phyloP scores from a whole-genome alignment of 2,797 vertebrate species.

The Spinibarbus caldwelli region DNA sequence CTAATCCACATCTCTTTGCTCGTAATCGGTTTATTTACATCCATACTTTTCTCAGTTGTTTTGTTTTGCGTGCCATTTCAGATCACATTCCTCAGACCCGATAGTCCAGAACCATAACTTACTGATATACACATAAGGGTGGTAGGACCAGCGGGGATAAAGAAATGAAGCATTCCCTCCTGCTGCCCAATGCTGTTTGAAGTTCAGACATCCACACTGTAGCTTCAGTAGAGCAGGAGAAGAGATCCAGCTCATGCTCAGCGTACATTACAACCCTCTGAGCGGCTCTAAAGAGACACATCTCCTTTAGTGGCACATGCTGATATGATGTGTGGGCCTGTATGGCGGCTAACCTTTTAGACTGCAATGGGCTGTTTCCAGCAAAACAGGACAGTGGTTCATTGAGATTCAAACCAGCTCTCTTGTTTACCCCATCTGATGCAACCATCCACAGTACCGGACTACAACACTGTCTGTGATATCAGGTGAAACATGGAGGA shows the following conservation, averaged over 20 bases:
- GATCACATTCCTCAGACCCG: neutral
- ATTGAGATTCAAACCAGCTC: neutral
- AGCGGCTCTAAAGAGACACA: neutral
- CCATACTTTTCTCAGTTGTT: neutral
- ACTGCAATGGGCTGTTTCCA: neutral
- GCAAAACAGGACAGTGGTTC: neutral
- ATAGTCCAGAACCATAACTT: neutral
- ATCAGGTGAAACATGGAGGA: neutral
- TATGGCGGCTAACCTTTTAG: neutral
- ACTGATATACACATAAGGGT: neutral
- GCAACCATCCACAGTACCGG: neutral
- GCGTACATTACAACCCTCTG: neutral
- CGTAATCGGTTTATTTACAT: neutral
- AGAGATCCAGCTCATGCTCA: neutral
- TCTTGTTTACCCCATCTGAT: neutral
- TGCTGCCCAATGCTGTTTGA: neutral
- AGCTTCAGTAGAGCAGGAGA: neutral
- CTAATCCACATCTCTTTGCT: neutral
- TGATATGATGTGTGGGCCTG: neutral
- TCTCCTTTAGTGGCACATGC: neutral
- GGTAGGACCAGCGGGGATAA: neutral
- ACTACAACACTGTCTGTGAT: constrained; percentile 9
- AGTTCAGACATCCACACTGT: constrained; percentile 12
- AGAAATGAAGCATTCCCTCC: constrained; percentile 6
- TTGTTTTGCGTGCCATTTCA: neutral